Conservation (phyloP, 2,888 invertebrate genomes). For the Erannis defoliaria region DNA sequence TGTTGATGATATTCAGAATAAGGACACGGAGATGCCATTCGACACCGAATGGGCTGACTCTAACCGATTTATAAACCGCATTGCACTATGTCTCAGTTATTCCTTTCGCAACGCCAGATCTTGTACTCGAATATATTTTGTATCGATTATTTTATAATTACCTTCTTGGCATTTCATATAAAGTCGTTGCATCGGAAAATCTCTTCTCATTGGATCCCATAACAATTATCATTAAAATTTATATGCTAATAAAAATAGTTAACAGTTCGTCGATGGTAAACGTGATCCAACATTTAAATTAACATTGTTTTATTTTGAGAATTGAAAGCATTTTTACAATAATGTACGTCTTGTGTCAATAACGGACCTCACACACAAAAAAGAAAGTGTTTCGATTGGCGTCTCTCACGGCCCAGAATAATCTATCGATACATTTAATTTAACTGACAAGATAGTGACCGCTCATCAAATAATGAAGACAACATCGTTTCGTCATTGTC, state of each 20-base stretch:
- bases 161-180: conserved; percentile 45
- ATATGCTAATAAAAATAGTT: conserved; percentile 44
- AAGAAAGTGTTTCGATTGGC: conserved; percentile 75
- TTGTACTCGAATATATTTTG: conserved; percentile 34
- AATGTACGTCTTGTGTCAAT: conserved; percentile 68
- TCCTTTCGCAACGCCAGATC: conserved; percentile 52
- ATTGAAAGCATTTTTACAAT: conserved; percentile 71
- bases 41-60: conserved; percentile 75
- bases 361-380: conserved; percentile 77
- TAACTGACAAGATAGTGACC: conserved; percentile 86
- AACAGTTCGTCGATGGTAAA: conserved; percentile 29
- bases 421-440: conserved; percentile 86
- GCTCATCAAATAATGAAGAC: conserved; percentile 87
- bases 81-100: conserved; percentile 62
- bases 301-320: conserved; percentile 53
- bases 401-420: conserved; percentile 83
- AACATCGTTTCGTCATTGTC: conserved; percentile 87
- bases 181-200: conserved; percentile 49
- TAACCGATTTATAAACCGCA: conserved; percentile 70
- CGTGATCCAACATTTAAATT: conserved; percentile 50
- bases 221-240: conserved; percentile 52
- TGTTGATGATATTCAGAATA: conserved; percentile 54
- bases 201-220: conserved; percentile 32
- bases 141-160: conserved; percentile 40
- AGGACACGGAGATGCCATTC: conserved; percentile 60